A percentile compares a stretch with the other conserved stretches of the same genome.
Conservation (phyloP, 2,113 vertebrate species). For the Pterophyllum scalare region DNA sequence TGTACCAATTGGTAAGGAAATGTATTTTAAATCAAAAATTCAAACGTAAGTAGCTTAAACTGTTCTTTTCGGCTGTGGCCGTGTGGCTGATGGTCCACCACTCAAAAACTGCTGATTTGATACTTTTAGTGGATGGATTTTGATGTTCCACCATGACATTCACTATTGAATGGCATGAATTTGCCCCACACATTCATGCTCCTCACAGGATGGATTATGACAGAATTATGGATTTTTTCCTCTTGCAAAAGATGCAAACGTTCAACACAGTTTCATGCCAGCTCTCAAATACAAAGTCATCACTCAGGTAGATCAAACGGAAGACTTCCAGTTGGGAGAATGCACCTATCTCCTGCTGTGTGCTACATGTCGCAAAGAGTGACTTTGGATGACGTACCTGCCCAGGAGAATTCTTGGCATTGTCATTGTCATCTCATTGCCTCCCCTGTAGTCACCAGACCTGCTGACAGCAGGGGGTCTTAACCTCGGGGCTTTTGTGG, state of each 20-base stretch:
- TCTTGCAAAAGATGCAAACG: not conserved
- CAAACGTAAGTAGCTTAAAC: not conserved
- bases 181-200: too few relatives aligned
- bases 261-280: not conserved
- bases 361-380: not conserved
- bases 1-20: not conserved
- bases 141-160: too few relatives aligned
- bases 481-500: slow-evolving; percentile 37
- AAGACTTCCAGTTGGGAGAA: not conserved
- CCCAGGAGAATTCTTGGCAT: not conserved
- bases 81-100: not conserved
- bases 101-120: not conserved
- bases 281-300: not conserved
- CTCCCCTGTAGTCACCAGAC: slow-evolving; percentile 52
- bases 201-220: too few relatives aligned
- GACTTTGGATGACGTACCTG: not conserved
- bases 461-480: slow-evolving; percentile 58
- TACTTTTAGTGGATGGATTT: not conserved
- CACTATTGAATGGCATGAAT: too few relatives aligned
- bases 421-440: not conserved
- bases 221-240: not conserved
- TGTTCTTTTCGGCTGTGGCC: not conserved
- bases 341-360: not conserved
- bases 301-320: not conserved
- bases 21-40: not conserved